These are phyloP conservation scores for Trisateles emortualis DNA, from an alignment of 2,888 invertebrate species.

Conservation along the genomic window DNA sequence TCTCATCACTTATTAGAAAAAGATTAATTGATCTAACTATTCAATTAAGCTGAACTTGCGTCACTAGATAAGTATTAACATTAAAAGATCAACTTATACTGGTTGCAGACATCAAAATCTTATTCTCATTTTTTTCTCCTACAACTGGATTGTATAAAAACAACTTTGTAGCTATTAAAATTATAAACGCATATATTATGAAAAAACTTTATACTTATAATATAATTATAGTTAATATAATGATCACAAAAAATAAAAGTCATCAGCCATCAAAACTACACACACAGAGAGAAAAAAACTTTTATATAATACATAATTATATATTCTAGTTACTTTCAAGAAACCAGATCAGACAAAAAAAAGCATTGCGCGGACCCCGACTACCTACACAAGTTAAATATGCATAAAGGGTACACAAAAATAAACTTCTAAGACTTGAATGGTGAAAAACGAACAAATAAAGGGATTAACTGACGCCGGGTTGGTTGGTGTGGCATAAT, in stretches of 20 bases:
- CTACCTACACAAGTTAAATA: constrained; percentile 53
- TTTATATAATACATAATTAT: constrained; percentile 1
- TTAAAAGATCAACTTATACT: not conserved
- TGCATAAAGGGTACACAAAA: constrained; percentile 73
- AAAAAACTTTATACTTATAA: not conserved
- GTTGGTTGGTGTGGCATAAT: constrained; percentile 69
- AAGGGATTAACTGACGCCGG: constrained; percentile 74
- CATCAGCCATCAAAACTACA: not conserved
- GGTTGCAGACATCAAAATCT: no score
- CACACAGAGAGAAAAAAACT: not conserved
- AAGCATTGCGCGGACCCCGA: constrained; percentile 37
- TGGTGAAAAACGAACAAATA: constrained; percentile 65
- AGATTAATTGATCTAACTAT: not conserved
- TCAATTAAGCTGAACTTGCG: not conserved
- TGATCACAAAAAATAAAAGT: not conserved
- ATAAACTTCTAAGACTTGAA: constrained; percentile 63
- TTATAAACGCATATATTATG: no score
- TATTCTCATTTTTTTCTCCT: no score
- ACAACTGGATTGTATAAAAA: no score
- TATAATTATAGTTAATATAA: not conserved
- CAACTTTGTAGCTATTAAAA: no score
- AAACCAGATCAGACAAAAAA: constrained; percentile 39
- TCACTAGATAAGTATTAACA: not conserved
- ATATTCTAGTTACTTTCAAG: constrained; percentile 4
- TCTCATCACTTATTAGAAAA: no score